Evolutionary conservation across 2,113 vertebrate species (phyloP).

Genomic region (Sinocyclocheilus anophthalmus): DNA sequence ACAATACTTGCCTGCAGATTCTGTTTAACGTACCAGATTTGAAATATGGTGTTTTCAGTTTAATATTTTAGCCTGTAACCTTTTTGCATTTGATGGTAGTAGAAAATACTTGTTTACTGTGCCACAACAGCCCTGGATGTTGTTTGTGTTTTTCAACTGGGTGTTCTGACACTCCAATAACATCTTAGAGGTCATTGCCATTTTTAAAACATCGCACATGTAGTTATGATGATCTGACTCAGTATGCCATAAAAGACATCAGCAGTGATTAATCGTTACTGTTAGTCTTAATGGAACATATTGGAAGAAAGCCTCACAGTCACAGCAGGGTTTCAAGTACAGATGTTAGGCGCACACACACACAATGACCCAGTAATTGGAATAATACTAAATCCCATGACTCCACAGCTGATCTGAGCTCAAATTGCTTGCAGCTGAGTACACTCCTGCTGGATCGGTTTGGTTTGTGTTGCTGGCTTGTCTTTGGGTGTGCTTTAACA

Average conservation of each 20-base stretch:
- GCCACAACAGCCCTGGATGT: not conserved
- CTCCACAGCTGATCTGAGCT: conserved; percentile 37
- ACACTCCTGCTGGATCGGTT: conserved; percentile 22
- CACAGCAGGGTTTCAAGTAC: conserved; percentile 43
- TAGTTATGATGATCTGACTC: conserved; percentile 33
- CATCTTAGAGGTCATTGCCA: not conserved
- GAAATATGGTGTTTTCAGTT: conserved; percentile 1
- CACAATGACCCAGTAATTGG: conserved; percentile 30
- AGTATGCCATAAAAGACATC: conserved; percentile 38
- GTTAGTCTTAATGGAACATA: conserved; percentile 43
- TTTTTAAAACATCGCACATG: conserved; percentile 5
- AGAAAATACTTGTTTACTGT: not conserved
- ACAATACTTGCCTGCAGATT: not conserved
- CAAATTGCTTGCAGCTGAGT: conserved; percentile 46
- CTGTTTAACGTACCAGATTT: not conserved
- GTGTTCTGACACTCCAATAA: not conserved
- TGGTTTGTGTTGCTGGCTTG: no score
- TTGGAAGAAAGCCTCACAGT: conserved; percentile 37
- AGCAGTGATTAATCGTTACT: conserved; percentile 40
- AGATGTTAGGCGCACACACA: conserved; percentile 31
- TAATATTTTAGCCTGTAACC: not conserved
- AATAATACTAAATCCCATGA: conserved; percentile 37
- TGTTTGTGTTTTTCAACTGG: not conserved
- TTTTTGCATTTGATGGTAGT: not conserved
- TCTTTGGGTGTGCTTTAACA: not conserved